A percentile compares a stretch with the other conserved stretches of the same genome.
phyloP scores from a whole-genome alignment of 2,797 vertebrate genomes.

The Melanotaenia boesemani region DNA sequence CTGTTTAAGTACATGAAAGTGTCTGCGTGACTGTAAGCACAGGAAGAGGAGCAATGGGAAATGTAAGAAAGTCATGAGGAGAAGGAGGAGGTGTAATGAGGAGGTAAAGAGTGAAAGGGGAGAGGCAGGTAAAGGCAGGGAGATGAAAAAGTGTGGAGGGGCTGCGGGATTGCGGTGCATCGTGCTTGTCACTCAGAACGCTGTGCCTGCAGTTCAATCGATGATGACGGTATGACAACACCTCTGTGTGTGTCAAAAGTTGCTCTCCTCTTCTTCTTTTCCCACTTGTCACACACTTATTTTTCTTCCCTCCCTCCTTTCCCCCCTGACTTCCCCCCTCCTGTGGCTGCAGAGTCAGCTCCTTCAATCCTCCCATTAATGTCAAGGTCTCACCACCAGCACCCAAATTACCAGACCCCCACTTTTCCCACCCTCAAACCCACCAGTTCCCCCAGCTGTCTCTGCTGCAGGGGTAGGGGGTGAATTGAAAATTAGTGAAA shows the following conservation, averaged over 20 bases:
- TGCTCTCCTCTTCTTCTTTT: conserved; percentile 47
- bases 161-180: conserved; percentile 26
- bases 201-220: conserved; percentile 73
- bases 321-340: conserved; percentile 9
- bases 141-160: conserved; percentile 20
- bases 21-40: conserved; percentile 35
- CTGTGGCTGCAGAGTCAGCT: conserved; percentile 73
- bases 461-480: conserved; percentile 7
- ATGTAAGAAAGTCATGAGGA: conserved; percentile 12
- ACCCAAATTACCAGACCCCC: conserved; percentile 36
- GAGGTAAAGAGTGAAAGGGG: conserved; percentile 25
- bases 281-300: conserved; percentile 40
- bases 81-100: conserved; percentile 16
- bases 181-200: conserved; percentile 65
- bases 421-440: conserved; percentile 15
- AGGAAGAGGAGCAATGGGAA: conserved; percentile 24
- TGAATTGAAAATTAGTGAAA: conserved; percentile 55
- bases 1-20: conserved; percentile 42
- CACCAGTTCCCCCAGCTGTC: conserved; percentile 49
- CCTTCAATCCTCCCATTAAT: conserved; percentile 64
- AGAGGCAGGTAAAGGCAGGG: conserved; percentile 32
- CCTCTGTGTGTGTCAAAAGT: conserved; percentile 67
- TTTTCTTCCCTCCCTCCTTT: conserved; percentile 3
- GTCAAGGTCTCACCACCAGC: conserved; percentile 69
- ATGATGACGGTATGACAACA: conserved; percentile 70